phyloP scores from a whole-genome alignment of 30 jellyfish, hydroid and myxozoan genomes.

The Rhopilema esculentum region DNA sequence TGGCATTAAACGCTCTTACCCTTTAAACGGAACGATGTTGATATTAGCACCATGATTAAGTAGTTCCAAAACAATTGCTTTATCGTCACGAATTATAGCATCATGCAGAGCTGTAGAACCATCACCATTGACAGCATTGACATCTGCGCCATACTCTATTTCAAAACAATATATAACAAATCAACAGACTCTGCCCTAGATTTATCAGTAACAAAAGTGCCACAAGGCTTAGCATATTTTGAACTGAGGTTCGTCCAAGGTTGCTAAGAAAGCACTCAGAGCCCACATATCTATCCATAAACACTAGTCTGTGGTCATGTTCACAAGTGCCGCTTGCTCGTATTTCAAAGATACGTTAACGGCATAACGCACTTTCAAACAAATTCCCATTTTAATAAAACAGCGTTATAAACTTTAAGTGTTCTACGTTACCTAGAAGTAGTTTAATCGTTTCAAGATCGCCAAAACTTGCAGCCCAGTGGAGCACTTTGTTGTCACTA shows the following conservation, averaged over 20 bases:
- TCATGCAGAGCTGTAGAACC: constrained; percentile 92
- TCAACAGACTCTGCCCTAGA: too few relatives aligned
- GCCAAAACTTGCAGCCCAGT: constrained; percentile 98
- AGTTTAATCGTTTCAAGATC: constrained; percentile 69
- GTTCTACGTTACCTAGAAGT: constrained; percentile 69
- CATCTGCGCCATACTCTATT: constrained; percentile 73
- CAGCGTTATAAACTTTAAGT: background rate
- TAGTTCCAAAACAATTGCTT: constrained; percentile 73
- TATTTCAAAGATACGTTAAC: too few relatives aligned
- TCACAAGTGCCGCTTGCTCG: too few relatives aligned
- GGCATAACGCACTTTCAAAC: background rate
- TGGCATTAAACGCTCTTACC: constrained; percentile 64
- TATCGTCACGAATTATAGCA: constrained; percentile 83
- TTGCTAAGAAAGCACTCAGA: too few relatives aligned
- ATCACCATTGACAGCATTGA: constrained; percentile 87
- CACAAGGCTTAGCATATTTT: too few relatives aligned
- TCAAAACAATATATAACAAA: background rate
- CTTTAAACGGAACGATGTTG: constrained; percentile 83
- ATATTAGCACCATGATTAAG: constrained; percentile 75
- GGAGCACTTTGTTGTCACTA: constrained; percentile 88
- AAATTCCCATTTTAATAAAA: too few relatives aligned
- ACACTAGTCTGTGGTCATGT: too few relatives aligned
- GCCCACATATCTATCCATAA: too few relatives aligned
- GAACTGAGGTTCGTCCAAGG: too few relatives aligned
- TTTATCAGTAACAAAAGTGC: too few relatives aligned